Base-by-base conservation (phyloP, 2,113 vertebrate genomes). In the Pseudonaja textilis region DNA sequence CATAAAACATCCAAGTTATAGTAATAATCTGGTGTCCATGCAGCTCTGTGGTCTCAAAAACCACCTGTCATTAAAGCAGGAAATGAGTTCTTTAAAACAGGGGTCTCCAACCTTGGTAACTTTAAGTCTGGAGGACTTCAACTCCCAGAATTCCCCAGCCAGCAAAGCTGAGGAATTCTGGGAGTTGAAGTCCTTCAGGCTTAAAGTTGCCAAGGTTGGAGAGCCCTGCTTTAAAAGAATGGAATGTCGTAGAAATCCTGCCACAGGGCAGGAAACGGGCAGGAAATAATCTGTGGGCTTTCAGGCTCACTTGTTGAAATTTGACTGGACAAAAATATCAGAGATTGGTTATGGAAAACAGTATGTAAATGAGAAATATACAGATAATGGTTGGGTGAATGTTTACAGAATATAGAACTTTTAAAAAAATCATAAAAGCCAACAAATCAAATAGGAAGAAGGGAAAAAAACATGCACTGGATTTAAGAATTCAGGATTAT, bases 31-130 rank as follows among this genome's bases (percentile, higher is more conserved):
- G 42, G 29, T 56, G 89, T 91, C 55, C 91, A 25, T 55, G 59
- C 69, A 92, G 25, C 89, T 55, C 39, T 64, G 74, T 14, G 42
- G 39, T 56, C 39, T 90, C n/a, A 92, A 56, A 87, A 90, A 39
- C 59, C 91, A 94, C 88, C 91, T 42, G 59, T 64, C 59, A 26
- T 90, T 47, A 29, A 50, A 57, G 20, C 81, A 90, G 55, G 93
- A 91, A 64, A 93, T 94, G 56, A 90, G 50, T 92, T 94, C 81
- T 92, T 87, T 54, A 88, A 85, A 88, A 26, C 47, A 47, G 47
- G 6, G 47, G 47, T 47, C 47, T 47, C 47, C 47, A 45, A 45
- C 5, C 45, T 45, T 47, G 7, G 47, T 47, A 47, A 47, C 47
- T 47, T 47, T 47, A 47, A 8, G 47, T 47, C 47, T 47, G 47